These are phyloP conservation scores for Alloplasta piceator DNA, from an alignment of 2,888 invertebrate genomes.

Conservation along the genomic window DNA sequence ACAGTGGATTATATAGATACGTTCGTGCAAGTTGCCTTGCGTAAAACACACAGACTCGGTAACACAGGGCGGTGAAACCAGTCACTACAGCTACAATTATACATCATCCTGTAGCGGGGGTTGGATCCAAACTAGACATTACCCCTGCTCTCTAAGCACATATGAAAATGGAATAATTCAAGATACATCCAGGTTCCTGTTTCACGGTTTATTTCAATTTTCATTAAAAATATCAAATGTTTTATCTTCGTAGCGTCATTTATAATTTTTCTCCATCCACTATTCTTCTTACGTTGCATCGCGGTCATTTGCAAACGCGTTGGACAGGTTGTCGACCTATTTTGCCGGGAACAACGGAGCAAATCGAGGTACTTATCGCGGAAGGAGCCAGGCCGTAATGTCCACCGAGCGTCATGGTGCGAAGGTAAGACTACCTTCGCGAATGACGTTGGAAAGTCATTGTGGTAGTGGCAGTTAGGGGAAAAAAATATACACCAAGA, in stretches of 20 bases:
- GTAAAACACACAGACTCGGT: conserved; percentile 6
- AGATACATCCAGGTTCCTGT: too few relatives aligned
- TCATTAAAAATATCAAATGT: too few relatives aligned
- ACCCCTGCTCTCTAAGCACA: too few relatives aligned
- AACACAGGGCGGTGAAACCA: conserved; percentile 34
- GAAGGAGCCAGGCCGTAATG: conserved; percentile 67
- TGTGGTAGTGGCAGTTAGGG: conserved; percentile 14
- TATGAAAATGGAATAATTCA: too few relatives aligned
- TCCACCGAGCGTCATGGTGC: conserved; percentile 61
- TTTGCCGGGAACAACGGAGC: conserved; percentile 67
- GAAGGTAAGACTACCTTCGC: conserved; percentile 32
- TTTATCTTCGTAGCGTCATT: too few relatives aligned
- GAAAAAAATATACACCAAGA: conserved; percentile 1
- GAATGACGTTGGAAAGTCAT: conserved; percentile 26
- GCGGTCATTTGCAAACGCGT: conserved; percentile 16
- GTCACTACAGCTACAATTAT: conserved; percentile 19
- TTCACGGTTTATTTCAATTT: too few relatives aligned
- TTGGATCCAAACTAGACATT: too few relatives aligned
- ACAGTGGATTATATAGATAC: conserved; percentile 38
- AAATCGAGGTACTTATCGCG: conserved; percentile 71
- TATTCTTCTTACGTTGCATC: conserved; percentile 14
- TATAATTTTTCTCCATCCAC: conserved; percentile 7
- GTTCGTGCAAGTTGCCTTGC: conserved; percentile 46
- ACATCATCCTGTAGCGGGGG: background rate
- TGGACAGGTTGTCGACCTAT: conserved; percentile 57